Conservation (phyloP, 2,113 vertebrate genomes). For the Calypte anna region DNA sequence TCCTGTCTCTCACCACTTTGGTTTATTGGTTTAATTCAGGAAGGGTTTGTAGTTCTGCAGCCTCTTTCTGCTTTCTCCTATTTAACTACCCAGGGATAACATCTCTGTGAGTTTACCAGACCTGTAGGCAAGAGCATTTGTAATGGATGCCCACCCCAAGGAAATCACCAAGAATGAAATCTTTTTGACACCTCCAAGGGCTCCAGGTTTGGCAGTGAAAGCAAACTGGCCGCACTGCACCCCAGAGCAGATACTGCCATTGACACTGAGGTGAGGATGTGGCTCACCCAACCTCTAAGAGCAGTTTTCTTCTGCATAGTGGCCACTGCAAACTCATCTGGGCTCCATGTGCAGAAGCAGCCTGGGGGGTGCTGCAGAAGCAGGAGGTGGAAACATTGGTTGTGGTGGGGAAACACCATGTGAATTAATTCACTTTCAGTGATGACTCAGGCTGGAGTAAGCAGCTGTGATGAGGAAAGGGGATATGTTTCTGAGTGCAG, state of each 20-base stretch:
- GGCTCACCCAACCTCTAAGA: not conserved
- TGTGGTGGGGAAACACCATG: not conserved
- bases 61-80: not conserved
- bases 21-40: not conserved
- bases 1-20: not conserved
- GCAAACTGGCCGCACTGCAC: too few species aligned
- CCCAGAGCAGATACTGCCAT: fast-evolving
- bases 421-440: not conserved
- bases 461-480: not conserved
- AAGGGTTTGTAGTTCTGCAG: not conserved
- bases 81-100: not conserved
- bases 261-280: fast-evolving
- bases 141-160: not conserved
- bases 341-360: not conserved
- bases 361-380: not conserved
- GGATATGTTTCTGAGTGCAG: not conserved
- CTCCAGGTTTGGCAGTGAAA: not conserved
- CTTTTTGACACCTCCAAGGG: not conserved
- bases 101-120: not conserved
- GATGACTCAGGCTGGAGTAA: not conserved
- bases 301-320: not conserved
- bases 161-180: not conserved
- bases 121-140: not conserved
- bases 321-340: fast-evolving
- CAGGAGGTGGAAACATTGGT: not conserved